These are phyloP conservation scores for Apodemia zela DNA, from an alignment of 2,888 invertebrate species.

Conservation along the genomic window DNA sequence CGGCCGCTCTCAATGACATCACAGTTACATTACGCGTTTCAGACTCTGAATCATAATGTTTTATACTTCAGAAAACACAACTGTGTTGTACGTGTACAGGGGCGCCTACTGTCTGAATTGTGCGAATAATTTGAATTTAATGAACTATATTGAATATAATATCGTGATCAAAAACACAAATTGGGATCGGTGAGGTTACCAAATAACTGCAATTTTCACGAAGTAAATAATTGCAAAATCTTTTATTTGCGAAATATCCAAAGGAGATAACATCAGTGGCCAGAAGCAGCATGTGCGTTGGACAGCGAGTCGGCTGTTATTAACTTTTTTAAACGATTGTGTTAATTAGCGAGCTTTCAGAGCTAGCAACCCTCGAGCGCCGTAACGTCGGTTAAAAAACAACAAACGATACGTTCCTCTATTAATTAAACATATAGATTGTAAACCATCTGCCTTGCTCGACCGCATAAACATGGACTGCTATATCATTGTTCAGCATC, in stretches of 20 bases:
- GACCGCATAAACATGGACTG: conserved; percentile 15
- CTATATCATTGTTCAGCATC: conserved; percentile 11
- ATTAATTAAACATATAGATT: conserved; percentile 53
- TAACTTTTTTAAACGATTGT: conserved; percentile 73
- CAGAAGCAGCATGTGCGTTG: conserved; percentile 54
- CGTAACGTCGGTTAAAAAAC: conserved; percentile 51
- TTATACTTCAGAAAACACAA: conserved; percentile 47
- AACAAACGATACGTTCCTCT: conserved; percentile 56
- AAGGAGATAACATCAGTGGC: conserved; percentile 32
- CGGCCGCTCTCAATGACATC: conserved; percentile 59
- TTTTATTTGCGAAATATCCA: conserved; percentile 31
- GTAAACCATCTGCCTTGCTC: conserved; percentile 23
- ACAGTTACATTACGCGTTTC: conserved; percentile 44
- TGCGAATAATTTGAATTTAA: neutral
- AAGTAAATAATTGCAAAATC: conserved; percentile 15
- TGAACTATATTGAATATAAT: neutral
- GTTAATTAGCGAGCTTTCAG: conserved; percentile 69
- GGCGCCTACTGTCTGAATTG: conserved; percentile 35
- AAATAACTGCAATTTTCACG: conserved; percentile 1
- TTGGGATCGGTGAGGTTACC: neutral
- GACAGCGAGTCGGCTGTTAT: conserved; percentile 66
- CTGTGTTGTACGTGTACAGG: conserved; percentile 33
- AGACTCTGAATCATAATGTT: conserved; percentile 64
- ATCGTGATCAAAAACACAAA: neutral
- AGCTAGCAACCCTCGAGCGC: conserved; percentile 54